A percentile compares a stretch with the other conserved stretches of the same genome.
Conservation (phyloP, 2,888 invertebrate genomes). For the Petrolisthes manimaculis region DNA sequence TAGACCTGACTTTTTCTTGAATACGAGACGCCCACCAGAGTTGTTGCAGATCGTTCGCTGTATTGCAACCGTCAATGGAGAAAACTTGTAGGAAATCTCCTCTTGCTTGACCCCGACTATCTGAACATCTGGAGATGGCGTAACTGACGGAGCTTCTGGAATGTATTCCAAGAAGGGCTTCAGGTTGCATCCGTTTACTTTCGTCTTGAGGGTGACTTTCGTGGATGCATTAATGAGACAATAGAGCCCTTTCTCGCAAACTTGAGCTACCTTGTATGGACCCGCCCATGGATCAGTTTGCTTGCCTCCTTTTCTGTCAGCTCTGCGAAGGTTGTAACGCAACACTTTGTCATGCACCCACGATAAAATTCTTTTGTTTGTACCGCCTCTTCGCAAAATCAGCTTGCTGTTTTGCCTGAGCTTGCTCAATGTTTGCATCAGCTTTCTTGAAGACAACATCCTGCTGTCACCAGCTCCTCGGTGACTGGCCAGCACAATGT, state of each 20-base stretch:
- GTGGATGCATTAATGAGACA: conserved; percentile 38
- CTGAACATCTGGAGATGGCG: no score
- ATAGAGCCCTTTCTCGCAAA: conserved; percentile 32
- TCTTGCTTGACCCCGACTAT: no score
- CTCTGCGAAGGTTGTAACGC: not conserved
- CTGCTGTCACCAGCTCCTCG: no score
- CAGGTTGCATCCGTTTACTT: conserved; percentile 38
- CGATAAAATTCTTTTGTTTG: not conserved
- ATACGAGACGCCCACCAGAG: no score
- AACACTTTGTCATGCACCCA: conserved; percentile 7
- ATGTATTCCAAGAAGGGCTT: conserved; percentile 31
- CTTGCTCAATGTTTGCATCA: no score
- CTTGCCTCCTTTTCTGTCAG: no score
- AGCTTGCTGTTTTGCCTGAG: no score
- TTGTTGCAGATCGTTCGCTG: not conserved
- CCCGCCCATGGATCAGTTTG: conserved; percentile 12
- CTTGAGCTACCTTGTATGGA: conserved; percentile 39
- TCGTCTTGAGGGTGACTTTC: conserved; percentile 35
- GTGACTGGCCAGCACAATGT: no score
- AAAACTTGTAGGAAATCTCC: not conserved
- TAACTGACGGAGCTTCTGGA: conserved; percentile 23
- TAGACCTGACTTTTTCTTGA: no score
- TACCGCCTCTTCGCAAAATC: not conserved
- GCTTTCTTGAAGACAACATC: no score
- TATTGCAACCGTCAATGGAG: conserved; percentile 30